Evolutionary conservation across 2,888 invertebrate species (phyloP), one percentile per base, ranked within the genome.

Genomic region (Lottia scabra): DNA sequence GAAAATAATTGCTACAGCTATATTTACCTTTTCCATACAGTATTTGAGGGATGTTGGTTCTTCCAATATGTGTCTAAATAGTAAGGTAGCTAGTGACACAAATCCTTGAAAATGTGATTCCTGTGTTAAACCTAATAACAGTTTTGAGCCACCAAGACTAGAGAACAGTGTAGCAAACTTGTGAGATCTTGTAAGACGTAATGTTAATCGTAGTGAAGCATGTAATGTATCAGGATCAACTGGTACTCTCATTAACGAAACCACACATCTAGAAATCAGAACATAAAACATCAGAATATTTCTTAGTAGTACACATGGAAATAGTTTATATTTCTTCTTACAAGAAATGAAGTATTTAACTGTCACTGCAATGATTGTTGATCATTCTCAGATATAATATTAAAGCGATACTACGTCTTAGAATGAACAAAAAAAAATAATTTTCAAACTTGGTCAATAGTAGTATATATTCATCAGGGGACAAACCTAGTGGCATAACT

Each of bases 61-160:
- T 89, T 96, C 95, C 45, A 96, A 90, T 0, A 94, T 92, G 83
- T 96, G 95, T 19, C 95, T 91, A 80, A 95, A 93, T 19, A 96
- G 90, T 23, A 95, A 91, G 0, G 95, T 94, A 0, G 94, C 93
- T 72, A 95, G 90, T 19, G 93, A 94, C 12, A 93, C 92, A 85
- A 94, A 94, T 4, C 95, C 95, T 78, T 93, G 92, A 84, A 95
- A 95, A 23, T 93, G 92, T 72, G 93, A 93, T 2, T 92, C 92
- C 86, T 94, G 93, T 27, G 93, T 93, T 89, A 95, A 92, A 66
- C 92, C 92, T 5, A 95, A 90, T n/a, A 95, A 88, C 66, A 93
- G 90, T 68, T 92, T 92, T 0, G 95, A 92, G 0, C 95, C 95
- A n/a, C 94, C 94, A 70, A 93, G 92, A 65, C 92, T 91, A 6